Conservation (phyloP, 2,113 vertebrate species). For the Cygnus buccinator region DNA sequence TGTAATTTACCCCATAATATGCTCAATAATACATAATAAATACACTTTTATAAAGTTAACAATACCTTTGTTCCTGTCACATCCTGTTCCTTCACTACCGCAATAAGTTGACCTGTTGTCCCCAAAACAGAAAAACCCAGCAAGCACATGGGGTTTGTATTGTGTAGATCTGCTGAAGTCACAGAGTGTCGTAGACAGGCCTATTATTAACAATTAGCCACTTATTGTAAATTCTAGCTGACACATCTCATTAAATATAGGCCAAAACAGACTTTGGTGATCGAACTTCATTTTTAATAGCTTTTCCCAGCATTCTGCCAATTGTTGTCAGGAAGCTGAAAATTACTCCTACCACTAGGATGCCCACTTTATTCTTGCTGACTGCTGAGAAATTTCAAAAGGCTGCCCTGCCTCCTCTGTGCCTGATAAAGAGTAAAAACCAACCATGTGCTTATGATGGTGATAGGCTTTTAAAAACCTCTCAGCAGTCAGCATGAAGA, state of each 20-base stretch:
- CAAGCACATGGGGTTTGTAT: not conserved
- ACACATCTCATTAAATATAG: conserved; percentile 70
- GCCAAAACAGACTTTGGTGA: conserved; percentile 67
- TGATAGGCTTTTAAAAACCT: conserved; percentile 50
- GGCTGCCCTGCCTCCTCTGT: conserved; percentile 43
- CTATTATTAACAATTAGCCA: conserved; percentile 76
- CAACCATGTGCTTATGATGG: conserved; percentile 28
- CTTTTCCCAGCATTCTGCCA: conserved; percentile 67
- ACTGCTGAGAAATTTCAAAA: conserved; percentile 74
- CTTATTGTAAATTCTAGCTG: conserved; percentile 73
- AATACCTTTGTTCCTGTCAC: not conserved
- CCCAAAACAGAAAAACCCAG: not conserved
- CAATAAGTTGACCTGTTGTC: not conserved
- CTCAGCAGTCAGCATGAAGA: conserved; percentile 42
- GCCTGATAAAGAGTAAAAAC: conserved; percentile 58
- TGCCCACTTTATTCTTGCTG: conserved; percentile 65
- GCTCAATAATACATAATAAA: not conserved
- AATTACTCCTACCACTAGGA: conserved; percentile 69
- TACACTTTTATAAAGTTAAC: not conserved
- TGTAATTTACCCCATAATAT: not conserved
- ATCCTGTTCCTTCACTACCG: not conserved
- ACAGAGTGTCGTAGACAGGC: conserved; percentile 40
- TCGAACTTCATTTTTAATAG: conserved; percentile 71
- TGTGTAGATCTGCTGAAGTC: conserved; percentile 44
- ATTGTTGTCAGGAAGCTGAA: conserved; percentile 72